A percentile compares a stretch with the other conserved stretches of the same genome.
These are phyloP conservation scores for Zaprionus lineosus DNA, from an alignment of 2,888 invertebrate species.

Conservation along the genomic window DNA sequence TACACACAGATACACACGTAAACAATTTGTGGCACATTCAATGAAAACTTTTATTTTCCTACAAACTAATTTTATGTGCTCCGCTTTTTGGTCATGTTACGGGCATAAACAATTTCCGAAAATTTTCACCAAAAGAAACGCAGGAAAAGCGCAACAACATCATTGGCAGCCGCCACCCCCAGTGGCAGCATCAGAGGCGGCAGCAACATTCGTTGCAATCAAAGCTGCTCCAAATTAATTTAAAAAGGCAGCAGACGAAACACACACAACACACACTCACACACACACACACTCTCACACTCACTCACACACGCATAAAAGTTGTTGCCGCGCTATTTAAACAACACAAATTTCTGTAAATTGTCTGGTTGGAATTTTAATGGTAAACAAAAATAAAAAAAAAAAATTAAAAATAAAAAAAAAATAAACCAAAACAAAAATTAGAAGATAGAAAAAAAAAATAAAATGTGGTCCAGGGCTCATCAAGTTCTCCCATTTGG, in stretches of 20 bases:
- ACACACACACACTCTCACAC: slow-evolving; percentile 7
- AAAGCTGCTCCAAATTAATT: slow-evolving; percentile 74
- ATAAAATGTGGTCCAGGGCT: too few species aligned
- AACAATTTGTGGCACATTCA: slow-evolving; percentile 76
- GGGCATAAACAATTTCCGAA: slow-evolving; percentile 62
- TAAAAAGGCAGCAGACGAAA: slow-evolving; percentile 48
- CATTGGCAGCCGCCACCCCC: too few species aligned
- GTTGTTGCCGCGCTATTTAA: slow-evolving; percentile 61
- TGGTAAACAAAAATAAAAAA: slow-evolving; percentile 61
- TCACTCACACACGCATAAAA: background rate
- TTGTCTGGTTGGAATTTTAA: slow-evolving; percentile 72
- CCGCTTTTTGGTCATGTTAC: slow-evolving; percentile 40
- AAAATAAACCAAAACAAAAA: too few species aligned
- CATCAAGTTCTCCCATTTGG: slow-evolving; percentile 42
- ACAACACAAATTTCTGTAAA: slow-evolving; percentile 71
- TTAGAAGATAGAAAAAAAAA: slow-evolving; percentile 11
- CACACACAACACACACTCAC: background rate
- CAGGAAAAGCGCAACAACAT: background rate
- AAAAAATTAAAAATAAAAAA: slow-evolving; percentile 5
- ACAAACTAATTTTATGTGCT: slow-evolving; percentile 64
- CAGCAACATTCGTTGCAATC: slow-evolving; percentile 48
- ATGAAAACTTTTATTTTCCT: slow-evolving; percentile 44
- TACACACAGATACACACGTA: background rate
- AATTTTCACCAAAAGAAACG: slow-evolving; percentile 14
- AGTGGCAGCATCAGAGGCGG: background rate